These are phyloP conservation scores for Stenichneumon culpator DNA, from an alignment of 2,888 invertebrate species.

Conservation along the genomic window DNA sequence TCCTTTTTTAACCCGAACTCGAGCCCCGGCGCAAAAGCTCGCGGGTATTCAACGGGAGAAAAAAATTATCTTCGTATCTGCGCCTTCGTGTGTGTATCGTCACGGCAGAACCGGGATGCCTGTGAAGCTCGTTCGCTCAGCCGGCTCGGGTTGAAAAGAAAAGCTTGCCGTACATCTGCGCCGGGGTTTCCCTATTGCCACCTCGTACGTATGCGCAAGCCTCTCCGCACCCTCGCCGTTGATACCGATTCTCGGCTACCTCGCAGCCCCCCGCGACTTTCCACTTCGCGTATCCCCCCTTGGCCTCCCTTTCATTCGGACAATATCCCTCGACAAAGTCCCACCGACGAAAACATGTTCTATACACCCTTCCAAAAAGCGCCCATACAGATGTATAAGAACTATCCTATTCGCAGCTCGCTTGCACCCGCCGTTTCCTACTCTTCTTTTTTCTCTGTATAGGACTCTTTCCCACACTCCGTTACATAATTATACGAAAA, in stretches of 20 bases:
- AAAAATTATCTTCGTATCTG: slow-evolving; percentile 50
- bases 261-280: slow-evolving; percentile 17
- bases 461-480: slow-evolving; percentile 7
- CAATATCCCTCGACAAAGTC: slow-evolving; percentile 46
- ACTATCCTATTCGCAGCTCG: background rate
- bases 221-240: background rate
- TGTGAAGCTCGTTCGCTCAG: slow-evolving; percentile 31
- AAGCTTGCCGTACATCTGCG: slow-evolving; percentile 22
- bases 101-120: background rate
- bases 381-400: background rate
- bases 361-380: background rate
- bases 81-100: background rate
- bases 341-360: slow-evolving; percentile 27
- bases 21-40: background rate
- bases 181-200: slow-evolving; percentile 18
- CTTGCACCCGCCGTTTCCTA: slow-evolving; percentile 7
- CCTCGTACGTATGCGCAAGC: background rate
- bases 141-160: slow-evolving; percentile 58
- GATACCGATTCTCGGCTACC: slow-evolving; percentile 41
- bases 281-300: slow-evolving; percentile 8
- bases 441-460: background rate
- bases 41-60: background rate
- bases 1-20: background rate
- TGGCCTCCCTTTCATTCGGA: slow-evolving; percentile 40
- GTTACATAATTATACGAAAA: slow-evolving; percentile 58